phyloP scores from a whole-genome alignment of 2,888 invertebrate species.

The Drosophila koepferae region DNA sequence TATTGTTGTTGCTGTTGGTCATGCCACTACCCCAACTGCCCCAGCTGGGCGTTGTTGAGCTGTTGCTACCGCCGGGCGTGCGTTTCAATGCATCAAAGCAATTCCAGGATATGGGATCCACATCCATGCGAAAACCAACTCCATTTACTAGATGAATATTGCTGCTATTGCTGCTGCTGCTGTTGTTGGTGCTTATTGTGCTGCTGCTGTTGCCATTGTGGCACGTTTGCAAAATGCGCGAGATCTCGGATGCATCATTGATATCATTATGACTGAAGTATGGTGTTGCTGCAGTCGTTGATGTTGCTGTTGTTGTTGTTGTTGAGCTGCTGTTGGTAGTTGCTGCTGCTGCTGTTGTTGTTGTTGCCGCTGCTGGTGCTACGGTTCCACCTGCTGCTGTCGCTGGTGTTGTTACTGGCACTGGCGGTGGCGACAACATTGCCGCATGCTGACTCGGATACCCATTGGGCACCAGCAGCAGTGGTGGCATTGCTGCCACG shows the following conservation, averaged over 20 bases:
- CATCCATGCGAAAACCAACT: slow-evolving; percentile 33
- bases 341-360: slow-evolving; percentile 7
- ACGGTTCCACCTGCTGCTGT: slow-evolving; percentile 15
- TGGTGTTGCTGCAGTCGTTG: slow-evolving; percentile 36
- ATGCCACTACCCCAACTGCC: slow-evolving; percentile 61
- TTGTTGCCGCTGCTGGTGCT: slow-evolving; percentile 19
- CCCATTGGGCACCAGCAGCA: slow-evolving; percentile 56
- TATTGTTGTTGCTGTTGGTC: slow-evolving; percentile 34
- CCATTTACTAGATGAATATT: slow-evolving; percentile 14
- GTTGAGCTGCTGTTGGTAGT: slow-evolving; percentile 14
- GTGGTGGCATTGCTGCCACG: slow-evolving; percentile 32
- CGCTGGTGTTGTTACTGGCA: slow-evolving; percentile 10
- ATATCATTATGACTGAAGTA: slow-evolving; percentile 82
- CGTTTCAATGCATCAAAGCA: slow-evolving; percentile 78
- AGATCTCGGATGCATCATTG: slow-evolving; percentile 85
- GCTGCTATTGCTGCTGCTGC: slow-evolving; percentile 23
- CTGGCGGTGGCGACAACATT: slow-evolving; percentile 60
- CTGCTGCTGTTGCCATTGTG: slow-evolving; percentile 83
- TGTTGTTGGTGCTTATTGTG: slow-evolving; percentile 11
- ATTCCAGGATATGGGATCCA: slow-evolving; percentile 35
- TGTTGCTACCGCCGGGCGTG: slow-evolving; percentile 32
- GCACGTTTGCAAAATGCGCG: slow-evolving; percentile 85
- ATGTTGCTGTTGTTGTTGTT: slow-evolving; percentile 18
- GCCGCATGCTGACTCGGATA: slow-evolving; percentile 49
- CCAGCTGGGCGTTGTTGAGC: slow-evolving; percentile 17